Evolutionary conservation across 2,888 invertebrate genomes (phyloP), one percentile per base, ranked within the genome.

Genomic region (Nesidiocoris tenuis): DNA sequence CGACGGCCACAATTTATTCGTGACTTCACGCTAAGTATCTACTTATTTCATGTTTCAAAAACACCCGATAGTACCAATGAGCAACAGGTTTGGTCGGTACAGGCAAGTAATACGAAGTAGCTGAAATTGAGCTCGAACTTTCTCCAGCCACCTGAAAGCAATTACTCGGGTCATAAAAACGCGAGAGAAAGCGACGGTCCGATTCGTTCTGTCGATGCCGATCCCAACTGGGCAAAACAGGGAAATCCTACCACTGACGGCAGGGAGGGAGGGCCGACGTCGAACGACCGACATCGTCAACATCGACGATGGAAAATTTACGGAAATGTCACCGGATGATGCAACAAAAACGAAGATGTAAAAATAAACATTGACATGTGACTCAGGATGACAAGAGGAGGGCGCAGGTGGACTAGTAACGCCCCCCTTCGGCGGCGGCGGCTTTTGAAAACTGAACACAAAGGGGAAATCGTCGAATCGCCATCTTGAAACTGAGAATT

Each of bases 401-500:
- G 56, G 22, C 56, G n/a, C n/a, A n/a, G 61, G 17, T 59, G 17
- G 76, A 61, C 77, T 7, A 39, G 39, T 12, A 39, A 76, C 77
- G 76, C 78, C 77, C 76, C 77, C 79, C 55, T 24, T n/a, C n/a
- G n/a, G n/a, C n/a, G n/a, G n/a, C 61, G 55, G 72, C 18, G 21
- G 12, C 21, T 25, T 39, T 39, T 9, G 61, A 25, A 23, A 72
- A 72, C 72, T 19, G 59, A 24, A 59, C 54, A 56, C 22, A 64
- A 61, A 24, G 12, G 9, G 55, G 59, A 75, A 74, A 74, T 68
- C 63, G 64, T n/a, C 19, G 65, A 17, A 77, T 76, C 78, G 80
- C 80, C 80, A 80, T 80, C 76, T 80, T 80, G 74, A 25, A 68
- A 70, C 18, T 24, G 12, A 18, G 23, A 39, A 39, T 1, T 54